Base-by-base conservation (phyloP, 2,888 invertebrate genomes). In the Nineta flava region DNA sequence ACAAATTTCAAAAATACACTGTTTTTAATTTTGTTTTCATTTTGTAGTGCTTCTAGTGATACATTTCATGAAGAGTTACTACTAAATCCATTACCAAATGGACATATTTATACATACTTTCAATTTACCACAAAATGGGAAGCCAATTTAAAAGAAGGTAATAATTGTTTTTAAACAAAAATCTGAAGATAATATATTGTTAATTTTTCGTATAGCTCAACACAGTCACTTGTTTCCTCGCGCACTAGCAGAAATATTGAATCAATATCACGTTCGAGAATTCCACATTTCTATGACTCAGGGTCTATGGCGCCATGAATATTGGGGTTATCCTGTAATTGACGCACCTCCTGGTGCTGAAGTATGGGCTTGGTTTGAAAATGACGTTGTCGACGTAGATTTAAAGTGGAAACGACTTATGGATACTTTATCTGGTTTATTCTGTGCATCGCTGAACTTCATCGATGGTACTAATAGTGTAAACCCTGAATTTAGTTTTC, bases 401-500 rank as follows among this genome's bases (percentile, higher is more conserved):
- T 70, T 73, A 46, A 80, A 85, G 57, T 99, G 97, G 97, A 80
- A 80, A 59, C 82, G 85, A 57, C 69, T 99, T 32, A 85, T 88
- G 47, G 87, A 91, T 61, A 84, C 93, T 0, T 74, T 99, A 38
- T 92, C 96, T 15, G 99, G 99, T 2, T 75, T 97, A 6, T 80
- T 99, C 52, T 99, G 99, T 70, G 90, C 96, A 10, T 97, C 97
- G 2, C 71, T 99, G 10, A 95, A 96, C 68, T 95, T 94, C 62
- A 86, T 97, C 56, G 87, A 90, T 61, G 75, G 76, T 48, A 79
- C 83, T 2, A 92, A 91, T 58, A 90, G 87, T 50, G 75, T 93
- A 40, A 78, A 77, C 16, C 96, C 97, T 4, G 77, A 83, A 61
- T 83, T 83, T 69, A 81, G 85, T 34, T 82, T 94, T 59, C 75